Base-by-base conservation (phyloP, 2,113 vertebrate genomes). In the Heloderma charlesbogerti region DNA sequence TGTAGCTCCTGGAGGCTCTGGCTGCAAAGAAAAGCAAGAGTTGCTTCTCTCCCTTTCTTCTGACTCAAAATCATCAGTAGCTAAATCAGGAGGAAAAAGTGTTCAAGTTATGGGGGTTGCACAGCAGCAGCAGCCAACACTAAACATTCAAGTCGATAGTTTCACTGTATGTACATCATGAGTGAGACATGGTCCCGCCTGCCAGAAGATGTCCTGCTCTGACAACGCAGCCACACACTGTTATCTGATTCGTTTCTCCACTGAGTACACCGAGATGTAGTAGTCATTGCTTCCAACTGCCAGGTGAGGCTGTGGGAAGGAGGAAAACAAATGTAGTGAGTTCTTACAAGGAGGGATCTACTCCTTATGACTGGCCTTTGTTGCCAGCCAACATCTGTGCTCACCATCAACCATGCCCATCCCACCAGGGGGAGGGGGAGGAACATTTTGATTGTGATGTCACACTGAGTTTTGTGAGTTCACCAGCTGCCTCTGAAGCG, bases 191-290 rank as follows among this genome's bases (percentile, higher is more conserved):
- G 75, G 94, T 82, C 91, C 90, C 6, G 89, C 92, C 93, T 77
- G 92, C 88, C 45, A 89, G 88, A 37, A 91, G 90, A n/a, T 69
- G 45, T 81, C 86, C 25, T 45, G 6, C 94, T 85, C 90, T 90
- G 27, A 91, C 25, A 80, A 89, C 88, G 91, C 91, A 84, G 96
- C 94, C 91, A 86, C 86, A 88, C 54, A 89, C 95, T 95, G 98
- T 98, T 99, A 99, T 98, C 99, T 99, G 96, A 98, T 97, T 67
- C 99, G 97, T 97, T 99, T 99, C 97, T 99, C 99, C 89, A 99
- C 98, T 0, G 99, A 99, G 95, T 99, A 99, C 97, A 99, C 99
- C 60, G 99, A 99, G 98, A 99, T 99, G 98, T 99, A 99, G 98
- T 98, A 99, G 97, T 99, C 99, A 0, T 99, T 99, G 98, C 99